A percentile compares a stretch with the other conserved stretches of the same genome.
These are phyloP conservation scores for Andrena hattorfiana DNA, from an alignment of 2,888 invertebrate genomes.

Conservation along the genomic window DNA sequence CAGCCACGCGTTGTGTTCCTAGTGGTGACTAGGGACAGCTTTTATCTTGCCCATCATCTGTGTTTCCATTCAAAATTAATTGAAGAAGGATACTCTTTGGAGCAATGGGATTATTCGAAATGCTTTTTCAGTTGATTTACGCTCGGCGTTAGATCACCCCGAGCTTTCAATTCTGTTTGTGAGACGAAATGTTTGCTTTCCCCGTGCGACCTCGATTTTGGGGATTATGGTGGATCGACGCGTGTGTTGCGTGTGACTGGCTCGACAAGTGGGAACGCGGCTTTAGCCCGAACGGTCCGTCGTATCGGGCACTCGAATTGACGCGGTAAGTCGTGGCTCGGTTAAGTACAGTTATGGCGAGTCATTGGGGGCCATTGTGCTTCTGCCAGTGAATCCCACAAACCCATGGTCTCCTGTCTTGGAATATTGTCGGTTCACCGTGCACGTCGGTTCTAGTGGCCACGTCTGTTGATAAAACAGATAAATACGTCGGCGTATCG, in stretches of 20 bases:
- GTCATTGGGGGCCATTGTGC: conserved; percentile 74
- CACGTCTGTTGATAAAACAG: conserved; percentile 76
- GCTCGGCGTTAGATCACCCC: too few species aligned
- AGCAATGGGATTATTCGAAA: too few species aligned
- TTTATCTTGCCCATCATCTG: background rate
- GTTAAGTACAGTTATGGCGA: conserved; percentile 71
- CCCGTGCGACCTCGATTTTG: too few species aligned
- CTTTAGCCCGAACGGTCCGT: conserved; percentile 15
- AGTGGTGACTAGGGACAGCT: background rate
- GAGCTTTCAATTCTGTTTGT: too few species aligned
- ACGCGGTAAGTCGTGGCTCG: conserved; percentile 68
- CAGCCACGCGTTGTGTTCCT: background rate
- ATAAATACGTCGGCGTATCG: conserved; percentile 70
- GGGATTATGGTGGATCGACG: background rate
- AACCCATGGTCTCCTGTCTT: conserved; percentile 43
- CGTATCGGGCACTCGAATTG: conserved; percentile 65
- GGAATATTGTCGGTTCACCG: conserved; percentile 57
- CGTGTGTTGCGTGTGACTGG: background rate
- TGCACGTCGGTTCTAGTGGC: conserved; percentile 62
- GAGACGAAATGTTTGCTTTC: too few species aligned
- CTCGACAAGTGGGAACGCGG: background rate
- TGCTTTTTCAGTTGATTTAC: too few species aligned
- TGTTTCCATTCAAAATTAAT: too few species aligned
- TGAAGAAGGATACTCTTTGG: too few species aligned
- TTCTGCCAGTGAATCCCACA: conserved; percentile 41